Percentiles rank a stretch among this genome's conserved stretches.
Evolutionary conservation across 2,888 invertebrate genomes (phyloP).

Genomic region (Oscheius myriophilus): DNA sequence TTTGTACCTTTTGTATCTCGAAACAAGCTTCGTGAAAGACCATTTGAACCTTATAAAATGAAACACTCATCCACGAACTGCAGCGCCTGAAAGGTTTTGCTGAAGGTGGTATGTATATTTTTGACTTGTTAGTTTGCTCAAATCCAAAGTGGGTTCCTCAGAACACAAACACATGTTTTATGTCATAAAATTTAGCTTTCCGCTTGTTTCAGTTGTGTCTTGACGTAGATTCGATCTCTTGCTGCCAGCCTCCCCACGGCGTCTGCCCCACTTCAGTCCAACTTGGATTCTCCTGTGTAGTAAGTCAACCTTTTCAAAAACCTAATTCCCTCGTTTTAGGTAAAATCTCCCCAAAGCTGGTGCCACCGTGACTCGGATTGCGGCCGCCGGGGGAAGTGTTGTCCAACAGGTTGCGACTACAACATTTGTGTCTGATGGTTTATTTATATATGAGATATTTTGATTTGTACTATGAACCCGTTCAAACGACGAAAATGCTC

Average conservation of each 20-base stretch:
- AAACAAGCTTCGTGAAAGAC: too few species aligned
- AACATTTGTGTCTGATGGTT: constrained; percentile 24
- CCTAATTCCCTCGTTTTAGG: not conserved
- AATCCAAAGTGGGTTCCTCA: too few species aligned
- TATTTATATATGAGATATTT: not conserved
- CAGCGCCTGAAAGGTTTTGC: too few species aligned
- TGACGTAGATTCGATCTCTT: constrained; percentile 1
- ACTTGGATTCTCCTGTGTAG: constrained; percentile 16
- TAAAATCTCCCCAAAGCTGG: constrained; percentile 23
- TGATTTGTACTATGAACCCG: constrained; percentile 12
- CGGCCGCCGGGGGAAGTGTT: constrained; percentile 22
- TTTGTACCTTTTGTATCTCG: too few species aligned
- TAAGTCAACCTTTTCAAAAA: not conserved
- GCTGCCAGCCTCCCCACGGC: constrained; percentile 25
- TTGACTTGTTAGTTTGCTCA: too few species aligned
- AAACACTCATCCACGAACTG: too few species aligned
- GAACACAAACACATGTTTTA: too few species aligned
- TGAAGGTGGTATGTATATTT: too few species aligned
- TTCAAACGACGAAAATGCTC: constrained; percentile 22
- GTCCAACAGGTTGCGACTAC: constrained; percentile 29
- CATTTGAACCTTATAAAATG: too few species aligned
- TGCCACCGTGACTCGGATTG: constrained; percentile 22
- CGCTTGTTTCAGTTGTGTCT: constrained; percentile 24
- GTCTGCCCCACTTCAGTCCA: constrained; percentile 19
- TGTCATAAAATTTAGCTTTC: too few species aligned